Percentiles rank a stretch among this genome's conserved stretches.
Evolutionary conservation across 2,888 invertebrate species (phyloP).

Genomic region (Rapana venosa): DNA sequence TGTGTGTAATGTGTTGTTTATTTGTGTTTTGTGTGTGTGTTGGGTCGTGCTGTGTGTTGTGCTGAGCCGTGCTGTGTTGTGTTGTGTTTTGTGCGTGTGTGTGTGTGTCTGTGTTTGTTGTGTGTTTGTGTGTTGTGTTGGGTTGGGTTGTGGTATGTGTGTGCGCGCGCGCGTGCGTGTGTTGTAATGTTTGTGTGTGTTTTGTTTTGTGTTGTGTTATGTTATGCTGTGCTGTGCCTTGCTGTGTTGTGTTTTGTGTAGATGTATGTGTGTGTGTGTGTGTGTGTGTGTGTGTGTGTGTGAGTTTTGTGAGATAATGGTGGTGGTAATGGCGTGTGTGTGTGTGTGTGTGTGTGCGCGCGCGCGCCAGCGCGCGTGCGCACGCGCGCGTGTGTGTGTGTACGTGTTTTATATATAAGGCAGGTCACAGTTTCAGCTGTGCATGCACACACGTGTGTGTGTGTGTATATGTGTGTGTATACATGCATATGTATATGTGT

Average conservation of each 20-base stretch:
- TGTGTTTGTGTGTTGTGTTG: slow-evolving; percentile 16
- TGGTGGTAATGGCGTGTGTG: neutral
- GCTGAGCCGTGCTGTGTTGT: too few relatives aligned
- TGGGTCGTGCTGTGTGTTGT: neutral
- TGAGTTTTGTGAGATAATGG: neutral
- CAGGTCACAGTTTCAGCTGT: too few relatives aligned
- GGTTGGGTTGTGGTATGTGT: too few relatives aligned
- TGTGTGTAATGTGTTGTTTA: too few relatives aligned
- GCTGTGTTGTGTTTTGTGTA: too few relatives aligned
- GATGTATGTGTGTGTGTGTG: neutral
- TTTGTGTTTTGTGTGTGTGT: too few relatives aligned
- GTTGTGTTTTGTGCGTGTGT: neutral
- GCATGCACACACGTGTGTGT: neutral
- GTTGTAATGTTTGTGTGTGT: neutral
- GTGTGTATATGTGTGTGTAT: neutral
- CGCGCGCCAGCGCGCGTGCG: neutral
- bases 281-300: slow-evolving; percentile 20
- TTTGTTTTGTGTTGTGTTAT: too few relatives aligned
- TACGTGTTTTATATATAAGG: neutral
- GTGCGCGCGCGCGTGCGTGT: neutral
- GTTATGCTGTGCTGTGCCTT: too few relatives aligned
- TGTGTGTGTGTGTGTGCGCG: neutral
- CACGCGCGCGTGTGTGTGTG: neutral
- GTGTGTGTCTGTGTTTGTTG: slow-evolving; percentile 5
- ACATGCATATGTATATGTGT: neutral